phyloP scores from a whole-genome alignment of 2,113 vertebrate species.

The Cricetomys ansorgei region DNA sequence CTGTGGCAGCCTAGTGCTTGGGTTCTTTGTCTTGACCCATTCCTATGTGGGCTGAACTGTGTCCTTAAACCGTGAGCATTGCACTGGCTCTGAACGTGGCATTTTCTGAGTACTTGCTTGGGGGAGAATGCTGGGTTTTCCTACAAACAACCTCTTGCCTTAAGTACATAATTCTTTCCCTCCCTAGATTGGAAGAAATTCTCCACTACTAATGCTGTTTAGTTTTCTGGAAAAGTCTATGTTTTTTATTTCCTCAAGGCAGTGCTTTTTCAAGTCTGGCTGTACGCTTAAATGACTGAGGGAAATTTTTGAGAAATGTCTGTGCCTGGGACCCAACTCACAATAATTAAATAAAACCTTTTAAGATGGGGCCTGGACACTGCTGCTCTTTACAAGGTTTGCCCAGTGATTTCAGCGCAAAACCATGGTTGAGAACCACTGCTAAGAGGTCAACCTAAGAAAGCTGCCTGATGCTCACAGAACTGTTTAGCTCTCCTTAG shows the following conservation, averaged over 20 bases:
- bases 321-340: background rate
- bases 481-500: background rate
- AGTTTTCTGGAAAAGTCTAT: constrained; percentile 19
- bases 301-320: constrained; percentile 18
- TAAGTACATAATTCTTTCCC: background rate
- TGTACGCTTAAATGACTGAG: constrained; percentile 3
- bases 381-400: background rate
- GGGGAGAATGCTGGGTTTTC: background rate
- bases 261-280: background rate
- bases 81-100: background rate
- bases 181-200: background rate
- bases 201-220: constrained; percentile 22
- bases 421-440: background rate
- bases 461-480: background rate
- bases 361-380: background rate
- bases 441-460: background rate
- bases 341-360: constrained; percentile 24
- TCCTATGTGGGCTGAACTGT: background rate
- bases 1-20: background rate
- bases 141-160: background rate
- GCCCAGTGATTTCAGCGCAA: background rate
- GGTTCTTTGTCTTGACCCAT: background rate
- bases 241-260: background rate
- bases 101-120: background rate
- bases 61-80: background rate